Percentiles rank a stretch among this genome's conserved stretches.
Conservation (phyloP, 2,888 invertebrate genomes). For the Andrena fulva region DNA sequence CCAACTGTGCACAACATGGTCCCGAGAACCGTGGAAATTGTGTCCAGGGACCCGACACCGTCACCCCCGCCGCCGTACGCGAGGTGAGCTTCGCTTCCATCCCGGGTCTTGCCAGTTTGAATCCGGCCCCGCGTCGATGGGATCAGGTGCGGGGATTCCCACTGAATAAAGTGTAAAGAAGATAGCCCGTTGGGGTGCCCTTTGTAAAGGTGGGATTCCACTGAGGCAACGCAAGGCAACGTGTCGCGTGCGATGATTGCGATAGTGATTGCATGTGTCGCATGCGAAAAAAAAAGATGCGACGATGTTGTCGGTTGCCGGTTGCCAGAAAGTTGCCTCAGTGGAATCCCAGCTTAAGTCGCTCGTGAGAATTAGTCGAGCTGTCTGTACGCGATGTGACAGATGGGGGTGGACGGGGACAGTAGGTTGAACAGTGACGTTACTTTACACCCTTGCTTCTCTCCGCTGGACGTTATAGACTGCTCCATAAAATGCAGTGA, state of each 20-base stretch:
- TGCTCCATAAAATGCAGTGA: conserved; percentile 7
- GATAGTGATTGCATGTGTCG: too few species aligned
- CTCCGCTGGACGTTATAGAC: not conserved
- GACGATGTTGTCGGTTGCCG: too few species aligned
- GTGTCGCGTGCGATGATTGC: too few species aligned
- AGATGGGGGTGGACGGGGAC: not conserved
- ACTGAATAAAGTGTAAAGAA: not conserved
- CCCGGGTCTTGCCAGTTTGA: too few species aligned
- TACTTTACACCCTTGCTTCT: not conserved
- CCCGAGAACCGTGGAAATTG: conserved; percentile 70
- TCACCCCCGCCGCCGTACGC: conserved; percentile 82
- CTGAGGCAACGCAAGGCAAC: too few species aligned
- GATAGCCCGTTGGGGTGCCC: not conserved
- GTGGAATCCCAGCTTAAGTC: not conserved
- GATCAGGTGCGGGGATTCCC: not conserved
- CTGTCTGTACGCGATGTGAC: not conserved
- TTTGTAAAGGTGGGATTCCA: not conserved
- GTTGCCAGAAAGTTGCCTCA: too few species aligned
- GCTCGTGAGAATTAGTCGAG: not conserved
- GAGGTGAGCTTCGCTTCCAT: conserved; percentile 72
- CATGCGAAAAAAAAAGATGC: too few species aligned
- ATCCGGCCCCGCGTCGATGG: too few species aligned
- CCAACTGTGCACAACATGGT: conserved; percentile 68
- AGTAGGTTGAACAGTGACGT: conserved; percentile 21
- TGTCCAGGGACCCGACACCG: conserved; percentile 74